phyloP scores from a whole-genome alignment of 2,797 vertebrate species.

The Tinamus major region DNA sequence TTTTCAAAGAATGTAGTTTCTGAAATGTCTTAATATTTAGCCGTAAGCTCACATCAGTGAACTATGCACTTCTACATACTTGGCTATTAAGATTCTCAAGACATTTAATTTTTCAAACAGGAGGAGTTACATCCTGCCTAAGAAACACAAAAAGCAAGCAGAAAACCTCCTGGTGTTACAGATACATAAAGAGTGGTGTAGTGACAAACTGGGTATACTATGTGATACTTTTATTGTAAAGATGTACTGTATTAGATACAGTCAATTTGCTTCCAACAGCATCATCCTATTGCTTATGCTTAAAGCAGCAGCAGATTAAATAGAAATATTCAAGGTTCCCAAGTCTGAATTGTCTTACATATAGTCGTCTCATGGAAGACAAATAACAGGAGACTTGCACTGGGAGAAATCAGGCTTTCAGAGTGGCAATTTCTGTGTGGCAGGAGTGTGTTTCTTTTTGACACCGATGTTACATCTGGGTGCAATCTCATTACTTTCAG shows the following conservation, averaged over 20 bases:
- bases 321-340: neutral
- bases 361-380: neutral
- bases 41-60: neutral
- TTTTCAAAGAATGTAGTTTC: neutral
- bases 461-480: neutral
- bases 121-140: neutral
- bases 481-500: neutral
- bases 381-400: neutral
- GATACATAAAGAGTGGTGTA: neutral
- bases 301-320: constrained; percentile 22
- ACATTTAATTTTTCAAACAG: neutral
- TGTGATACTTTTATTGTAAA: constrained; percentile 31
- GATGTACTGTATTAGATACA: constrained; percentile 15
- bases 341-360: neutral
- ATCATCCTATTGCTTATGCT: constrained; percentile 18
- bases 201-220: constrained; percentile 1
- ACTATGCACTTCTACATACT: neutral
- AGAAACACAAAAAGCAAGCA: neutral
- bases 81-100: neutral
- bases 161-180: neutral
- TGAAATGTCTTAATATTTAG: neutral
- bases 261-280: constrained; percentile 37
- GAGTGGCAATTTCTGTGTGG: neutral
- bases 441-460: neutral
- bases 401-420: neutral